phyloP scores from a whole-genome alignment of 2,888 invertebrate genomes.

The Eucriotettix oculatus region DNA sequence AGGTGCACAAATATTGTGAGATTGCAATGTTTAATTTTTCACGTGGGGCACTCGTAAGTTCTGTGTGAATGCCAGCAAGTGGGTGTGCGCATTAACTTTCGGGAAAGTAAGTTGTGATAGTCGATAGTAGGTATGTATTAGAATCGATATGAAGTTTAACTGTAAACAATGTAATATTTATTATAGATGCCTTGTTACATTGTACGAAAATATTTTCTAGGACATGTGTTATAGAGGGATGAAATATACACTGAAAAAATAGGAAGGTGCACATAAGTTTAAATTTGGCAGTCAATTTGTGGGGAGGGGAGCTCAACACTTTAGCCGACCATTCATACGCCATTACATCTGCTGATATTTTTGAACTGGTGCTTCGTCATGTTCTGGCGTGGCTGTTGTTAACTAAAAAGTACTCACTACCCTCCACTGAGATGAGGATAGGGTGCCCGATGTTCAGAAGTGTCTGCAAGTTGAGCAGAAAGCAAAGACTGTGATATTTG shows the following conservation, averaged over 20 bases:
- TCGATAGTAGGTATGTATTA: slow-evolving; percentile 8
- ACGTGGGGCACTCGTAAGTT: neutral
- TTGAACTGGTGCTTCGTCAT: neutral
- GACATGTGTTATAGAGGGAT: slow-evolving; percentile 10
- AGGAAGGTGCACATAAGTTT: slow-evolving; percentile 7
- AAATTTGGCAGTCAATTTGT: slow-evolving; percentile 10
- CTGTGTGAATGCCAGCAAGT: neutral
- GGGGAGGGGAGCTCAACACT: slow-evolving; percentile 4
- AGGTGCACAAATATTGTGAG: neutral
- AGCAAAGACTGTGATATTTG: slow-evolving; percentile 4
- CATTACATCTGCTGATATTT: slow-evolving; percentile 4
- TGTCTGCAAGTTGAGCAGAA: neutral
- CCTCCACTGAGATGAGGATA: too few species aligned
- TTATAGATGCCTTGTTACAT: slow-evolving; percentile 15
- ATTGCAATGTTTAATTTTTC: neutral
- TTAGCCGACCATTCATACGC: slow-evolving; percentile 8
- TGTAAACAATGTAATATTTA: slow-evolving; percentile 13
- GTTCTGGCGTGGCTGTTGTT: neutral
- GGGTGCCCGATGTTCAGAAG: too few species aligned
- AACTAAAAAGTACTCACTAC: neutral
- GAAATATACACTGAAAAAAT: slow-evolving; percentile 8
- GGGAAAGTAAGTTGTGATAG: slow-evolving; percentile 15
- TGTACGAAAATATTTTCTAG: slow-evolving; percentile 13
- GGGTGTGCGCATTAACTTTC: neutral
- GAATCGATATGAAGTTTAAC: slow-evolving; percentile 11